Conservation (phyloP, 2,797 vertebrate species). For the Knipowitschia caucasica region DNA sequence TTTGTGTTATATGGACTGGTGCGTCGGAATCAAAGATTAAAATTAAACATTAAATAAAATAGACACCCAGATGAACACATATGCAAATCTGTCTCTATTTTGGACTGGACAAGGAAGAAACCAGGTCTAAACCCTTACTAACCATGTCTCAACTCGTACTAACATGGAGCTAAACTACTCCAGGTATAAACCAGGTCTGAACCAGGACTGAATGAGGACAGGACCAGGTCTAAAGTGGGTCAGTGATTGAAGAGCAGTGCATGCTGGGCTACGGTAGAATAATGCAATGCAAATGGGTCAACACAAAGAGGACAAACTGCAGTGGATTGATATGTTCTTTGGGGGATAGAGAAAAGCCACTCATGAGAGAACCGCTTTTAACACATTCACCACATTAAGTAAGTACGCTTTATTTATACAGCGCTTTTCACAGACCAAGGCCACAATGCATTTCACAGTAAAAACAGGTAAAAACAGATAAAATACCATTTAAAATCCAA, state of each 20-base stretch:
- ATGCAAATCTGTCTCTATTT: neutral
- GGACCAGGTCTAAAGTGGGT: constrained; percentile 2
- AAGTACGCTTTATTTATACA: no score
- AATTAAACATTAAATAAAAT: no score
- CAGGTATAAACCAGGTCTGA: neutral
- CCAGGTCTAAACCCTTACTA: neutral
- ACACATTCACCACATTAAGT: neutral
- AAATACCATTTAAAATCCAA: no score
- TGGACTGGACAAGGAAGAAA: neutral
- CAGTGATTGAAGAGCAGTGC: constrained; percentile 21
- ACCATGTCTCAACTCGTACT: neutral
- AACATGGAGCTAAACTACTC: neutral
- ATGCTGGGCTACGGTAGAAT: constrained; percentile 27
- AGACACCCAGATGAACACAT: no score
- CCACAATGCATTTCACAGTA: no score
- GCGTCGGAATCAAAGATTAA: no score
- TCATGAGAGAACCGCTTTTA: neutral
- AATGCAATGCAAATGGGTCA: constrained; percentile 42
- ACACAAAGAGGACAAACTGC: constrained; percentile 8
- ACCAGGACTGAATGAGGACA: neutral
- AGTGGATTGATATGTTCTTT: constrained; percentile 18
- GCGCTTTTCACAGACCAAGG: no score
- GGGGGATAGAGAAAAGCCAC: neutral
- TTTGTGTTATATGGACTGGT: no score
- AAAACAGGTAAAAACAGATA: no score